Base-by-base conservation (phyloP, 2,888 invertebrate species). In the Lasioglossum oenotherae region DNA sequence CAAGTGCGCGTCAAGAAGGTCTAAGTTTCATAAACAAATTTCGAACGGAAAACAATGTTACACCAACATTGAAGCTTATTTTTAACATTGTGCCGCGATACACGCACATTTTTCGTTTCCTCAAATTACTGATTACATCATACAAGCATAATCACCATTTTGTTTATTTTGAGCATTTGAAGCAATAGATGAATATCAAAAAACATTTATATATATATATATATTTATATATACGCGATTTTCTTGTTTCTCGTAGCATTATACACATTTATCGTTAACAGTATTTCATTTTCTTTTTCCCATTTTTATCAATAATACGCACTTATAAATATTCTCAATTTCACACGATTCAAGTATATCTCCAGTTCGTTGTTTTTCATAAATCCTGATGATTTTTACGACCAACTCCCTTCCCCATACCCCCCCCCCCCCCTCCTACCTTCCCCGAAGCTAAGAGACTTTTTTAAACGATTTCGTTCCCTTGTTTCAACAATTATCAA, bases 181-280 rank as follows among this genome's bases (percentile, higher is more conserved):
- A 90, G 90, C 91, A 84, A 87, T 90, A 88, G 78, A 81, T 81
- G 81, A 89, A 86, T 82, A 87, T 91, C 82, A 86, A 91, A 91
- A 87, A 86, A 83, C 49, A 74, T 86, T 46, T 78, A 78, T 77
- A 82, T 79, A 44, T 44, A 44, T 74, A 85, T 74, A 27, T 27
- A 60, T 60, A 60, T 60, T 10, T 31, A 64, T 64, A 64, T 31
- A 64, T 64, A 31, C 64, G 53, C 76, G 53, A 84, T 44, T 74
- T 78, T 80, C n/a, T 77, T 31, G 64, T 64, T 64, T 35, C 19
- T 64, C 31, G 53, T 76, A 87, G 76, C 79, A 69, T 57, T 75
- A 82, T 75, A 82, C 53, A 53, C 53, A 53, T 53, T 71, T 80
- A 83, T 85, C 23, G 35, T 80, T 53, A 89, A 85, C 79, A 85